These are phyloP conservation scores for Brachionus rubens DNA, from an alignment of 1,140 invertebrate genomes.

Conservation along the genomic window DNA sequence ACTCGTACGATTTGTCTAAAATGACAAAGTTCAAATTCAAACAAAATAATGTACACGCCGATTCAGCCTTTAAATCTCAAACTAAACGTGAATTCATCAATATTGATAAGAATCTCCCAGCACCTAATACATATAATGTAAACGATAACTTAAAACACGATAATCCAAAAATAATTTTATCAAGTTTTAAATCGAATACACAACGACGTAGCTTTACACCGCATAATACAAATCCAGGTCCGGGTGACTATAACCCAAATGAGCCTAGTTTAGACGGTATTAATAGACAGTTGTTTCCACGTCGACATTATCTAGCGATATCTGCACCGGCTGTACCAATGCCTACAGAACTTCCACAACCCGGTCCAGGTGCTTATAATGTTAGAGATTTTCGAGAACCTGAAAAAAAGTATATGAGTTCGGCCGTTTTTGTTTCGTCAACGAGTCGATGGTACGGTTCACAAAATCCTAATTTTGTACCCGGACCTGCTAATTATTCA, in stretches of 20 bases:
- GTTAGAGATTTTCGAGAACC: conserved; percentile 39
- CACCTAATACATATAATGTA: conserved; percentile 31
- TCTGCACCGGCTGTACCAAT: conserved; percentile 44
- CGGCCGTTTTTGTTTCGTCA: conserved; percentile 42
- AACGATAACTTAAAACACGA: conserved; percentile 3
- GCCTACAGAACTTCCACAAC: background rate
- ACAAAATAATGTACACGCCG: conserved; percentile 35
- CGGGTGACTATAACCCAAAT: conserved; percentile 1
- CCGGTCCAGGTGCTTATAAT: conserved; percentile 42
- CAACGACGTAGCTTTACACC: conserved; percentile 15
- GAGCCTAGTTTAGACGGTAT: background rate
- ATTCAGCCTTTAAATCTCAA: conserved; percentile 37
- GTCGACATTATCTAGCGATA: conserved; percentile 34
- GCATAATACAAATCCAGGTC: conserved; percentile 3
- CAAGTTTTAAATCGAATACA: conserved; percentile 34
- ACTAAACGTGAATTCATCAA: conserved; percentile 38
- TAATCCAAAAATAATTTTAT: background rate
- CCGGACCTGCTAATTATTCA: conserved; percentile 45
- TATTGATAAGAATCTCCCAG: conserved; percentile 10
- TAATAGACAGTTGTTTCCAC: conserved; percentile 36
- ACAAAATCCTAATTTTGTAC: background rate
- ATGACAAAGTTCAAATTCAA: conserved; percentile 22
- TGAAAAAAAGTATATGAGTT: conserved; percentile 43
- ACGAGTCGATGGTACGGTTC: conserved; percentile 37
- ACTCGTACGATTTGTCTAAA: conserved; percentile 17